Conservation (phyloP, 2,797 vertebrate genomes). For the Tangara arthus region DNA sequence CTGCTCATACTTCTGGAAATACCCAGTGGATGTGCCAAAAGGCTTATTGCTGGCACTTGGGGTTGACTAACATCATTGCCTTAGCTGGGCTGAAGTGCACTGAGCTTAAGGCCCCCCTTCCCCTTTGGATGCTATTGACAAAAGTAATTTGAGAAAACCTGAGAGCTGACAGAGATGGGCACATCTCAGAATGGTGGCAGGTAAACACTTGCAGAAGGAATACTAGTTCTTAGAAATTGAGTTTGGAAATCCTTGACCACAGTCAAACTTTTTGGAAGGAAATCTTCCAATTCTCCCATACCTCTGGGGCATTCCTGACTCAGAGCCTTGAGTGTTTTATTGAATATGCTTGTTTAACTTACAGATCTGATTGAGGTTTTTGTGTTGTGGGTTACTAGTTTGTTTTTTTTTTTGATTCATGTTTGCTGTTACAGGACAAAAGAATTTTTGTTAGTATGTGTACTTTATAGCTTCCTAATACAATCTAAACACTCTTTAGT, state of each 20-base stretch:
- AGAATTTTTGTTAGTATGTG: not conserved
- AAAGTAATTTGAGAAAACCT: conserved; percentile 15
- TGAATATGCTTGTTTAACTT: not conserved
- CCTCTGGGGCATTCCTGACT: not conserved
- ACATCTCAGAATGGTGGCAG: not conserved
- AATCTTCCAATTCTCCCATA: not conserved
- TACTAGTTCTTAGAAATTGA: not conserved
- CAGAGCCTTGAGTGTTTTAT: not conserved
- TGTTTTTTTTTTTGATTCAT: not conserved
- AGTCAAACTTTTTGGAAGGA: not conserved
- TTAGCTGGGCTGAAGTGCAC: not conserved
- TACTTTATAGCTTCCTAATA: not conserved
- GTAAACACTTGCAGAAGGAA: not conserved
- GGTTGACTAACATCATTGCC: not conserved
- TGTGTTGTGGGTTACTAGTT: not conserved
- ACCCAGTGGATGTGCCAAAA: not conserved
- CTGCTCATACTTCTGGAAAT: not conserved
- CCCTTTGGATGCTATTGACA: not conserved
- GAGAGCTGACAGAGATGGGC: not conserved
- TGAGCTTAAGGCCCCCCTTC: not conserved
- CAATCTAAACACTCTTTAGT: not conserved
- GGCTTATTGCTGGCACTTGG: not conserved
- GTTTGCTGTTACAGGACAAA: not conserved
- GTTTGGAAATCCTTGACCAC: not conserved
- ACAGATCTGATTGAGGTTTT: not conserved